Conservation (phyloP, 2,113 vertebrate genomes). For the Percina caprodes region DNA sequence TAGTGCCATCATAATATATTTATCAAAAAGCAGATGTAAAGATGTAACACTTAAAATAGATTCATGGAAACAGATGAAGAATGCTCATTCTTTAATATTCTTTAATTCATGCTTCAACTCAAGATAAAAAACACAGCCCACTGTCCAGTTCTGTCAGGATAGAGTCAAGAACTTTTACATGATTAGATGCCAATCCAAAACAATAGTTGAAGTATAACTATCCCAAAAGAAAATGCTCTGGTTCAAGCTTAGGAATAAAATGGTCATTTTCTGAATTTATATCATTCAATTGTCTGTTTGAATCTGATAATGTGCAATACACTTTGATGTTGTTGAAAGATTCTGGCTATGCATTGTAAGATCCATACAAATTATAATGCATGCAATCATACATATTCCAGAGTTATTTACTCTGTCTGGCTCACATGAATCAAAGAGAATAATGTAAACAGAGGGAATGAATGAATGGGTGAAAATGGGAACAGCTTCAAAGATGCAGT, state of each 20-base stretch:
- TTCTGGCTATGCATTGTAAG: conserved; percentile 4
- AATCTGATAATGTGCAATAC: conserved; percentile 14
- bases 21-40: conserved; percentile 25
- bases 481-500: conserved; percentile 25
- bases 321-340: conserved; percentile 3
- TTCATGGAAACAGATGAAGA: conserved; percentile 2
- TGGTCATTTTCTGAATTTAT: conserved; percentile 11
- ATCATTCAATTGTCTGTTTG: conserved; percentile 41
- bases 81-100: conserved; percentile 1
- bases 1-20: conserved; percentile 32
- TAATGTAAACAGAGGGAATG: background rate
- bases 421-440: background rate
- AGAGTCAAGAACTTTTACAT: conserved; percentile 11
- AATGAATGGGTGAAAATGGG: conserved; percentile 5
- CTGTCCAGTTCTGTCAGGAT: background rate
- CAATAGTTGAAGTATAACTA: background rate
- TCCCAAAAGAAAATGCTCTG: background rate
- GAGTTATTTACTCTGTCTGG: background rate
- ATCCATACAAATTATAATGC: conserved; percentile 18
- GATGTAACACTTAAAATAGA: conserved; percentile 14
- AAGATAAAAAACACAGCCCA: background rate
- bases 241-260: background rate
- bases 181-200: conserved; percentile 15
- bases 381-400: conserved; percentile 3
- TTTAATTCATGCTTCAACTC: conserved; percentile 6